Percentiles rank a stretch among this genome's conserved stretches.
Evolutionary conservation across 2,797 vertebrate species (phyloP).

Genomic region (Acanthopagrus latus): DNA sequence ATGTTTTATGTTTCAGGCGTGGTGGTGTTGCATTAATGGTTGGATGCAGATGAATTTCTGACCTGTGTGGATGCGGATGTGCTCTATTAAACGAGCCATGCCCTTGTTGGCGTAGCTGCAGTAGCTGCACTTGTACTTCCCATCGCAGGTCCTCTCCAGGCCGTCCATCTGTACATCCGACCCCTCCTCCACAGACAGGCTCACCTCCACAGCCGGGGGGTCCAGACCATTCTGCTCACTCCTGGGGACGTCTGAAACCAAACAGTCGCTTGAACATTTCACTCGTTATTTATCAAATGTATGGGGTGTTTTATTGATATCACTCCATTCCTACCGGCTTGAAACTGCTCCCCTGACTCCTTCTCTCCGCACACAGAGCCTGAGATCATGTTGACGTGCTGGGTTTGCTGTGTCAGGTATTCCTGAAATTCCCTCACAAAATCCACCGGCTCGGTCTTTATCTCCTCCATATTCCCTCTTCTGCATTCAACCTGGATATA

Average conservation of each 20-base stretch:
- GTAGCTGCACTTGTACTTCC: conserved; percentile 98
- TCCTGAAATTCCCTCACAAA: conserved; percentile 99
- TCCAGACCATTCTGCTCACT: conserved; percentile 92
- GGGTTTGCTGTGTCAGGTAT: conserved; percentile 97
- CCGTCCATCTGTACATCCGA: conserved; percentile 95
- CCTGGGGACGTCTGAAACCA: conserved; percentile 81
- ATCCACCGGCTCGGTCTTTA: conserved; percentile 96
- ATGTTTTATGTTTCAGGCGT: neutral
- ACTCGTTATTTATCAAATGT: neutral
- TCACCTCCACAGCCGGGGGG: conserved; percentile 94
- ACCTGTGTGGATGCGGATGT: conserved; percentile 99
- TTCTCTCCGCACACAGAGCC: conserved; percentile 95
- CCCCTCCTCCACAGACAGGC: conserved; percentile 91
- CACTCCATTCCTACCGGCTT: conserved; percentile 54
- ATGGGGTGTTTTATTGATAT: neutral
- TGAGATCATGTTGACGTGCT: conserved; percentile 99
- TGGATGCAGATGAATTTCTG: conserved; percentile 20
- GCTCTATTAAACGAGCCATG: conserved; percentile 96
- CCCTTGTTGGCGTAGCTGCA: conserved; percentile 99
- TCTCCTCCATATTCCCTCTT: conserved; percentile 90
- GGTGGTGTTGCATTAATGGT: neutral
- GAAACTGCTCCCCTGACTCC: conserved; percentile 84
- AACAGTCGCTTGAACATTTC: neutral
- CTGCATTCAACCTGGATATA: conserved; percentile 14
- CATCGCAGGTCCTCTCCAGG: conserved; percentile 97